These are phyloP conservation scores for Leptinotarsa undecemlineata DNA, from an alignment of 1,140 invertebrate species.

Conservation along the genomic window DNA sequence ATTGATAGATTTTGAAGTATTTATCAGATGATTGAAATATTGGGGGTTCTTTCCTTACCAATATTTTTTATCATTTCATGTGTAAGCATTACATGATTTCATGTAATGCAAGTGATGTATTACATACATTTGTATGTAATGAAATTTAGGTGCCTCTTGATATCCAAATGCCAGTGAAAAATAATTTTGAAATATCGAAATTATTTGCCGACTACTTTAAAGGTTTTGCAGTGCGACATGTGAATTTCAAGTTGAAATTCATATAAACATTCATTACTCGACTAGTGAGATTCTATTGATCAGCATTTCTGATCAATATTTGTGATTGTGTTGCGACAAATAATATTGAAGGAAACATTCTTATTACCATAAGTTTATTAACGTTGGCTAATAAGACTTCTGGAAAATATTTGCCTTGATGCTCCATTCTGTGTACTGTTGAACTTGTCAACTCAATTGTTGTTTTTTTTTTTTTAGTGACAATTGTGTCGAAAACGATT, in stretches of 20 bases:
- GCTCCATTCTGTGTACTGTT: not conserved
- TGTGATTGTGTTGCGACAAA: not conserved
- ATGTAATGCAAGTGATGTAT: conserved; percentile 12
- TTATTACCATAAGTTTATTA: too few species aligned
- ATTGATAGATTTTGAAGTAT: not conserved
- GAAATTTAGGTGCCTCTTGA: not conserved
- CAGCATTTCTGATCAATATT: not conserved
- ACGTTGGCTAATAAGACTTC: too few species aligned
- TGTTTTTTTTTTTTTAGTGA: too few species aligned
- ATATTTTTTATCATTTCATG: not conserved
- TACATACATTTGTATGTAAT: conserved; percentile 37
- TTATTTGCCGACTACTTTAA: not conserved
- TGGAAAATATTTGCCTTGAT: too few species aligned
- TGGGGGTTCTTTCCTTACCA: not conserved
- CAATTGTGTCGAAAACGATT: too few species aligned
- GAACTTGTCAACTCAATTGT: not conserved
- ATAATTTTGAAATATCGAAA: not conserved
- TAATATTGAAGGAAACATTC: too few species aligned
- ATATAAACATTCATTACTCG: too few species aligned
- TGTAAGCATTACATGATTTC: conserved; percentile 19
- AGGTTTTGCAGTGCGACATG: too few species aligned
- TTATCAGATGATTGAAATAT: not conserved
- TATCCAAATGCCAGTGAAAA: not conserved
- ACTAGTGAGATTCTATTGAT: not conserved
- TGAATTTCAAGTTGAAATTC: too few species aligned